Evolutionary conservation across 53 echinoderm and acorn worm genomes (phyloP), one percentile per base, ranked within the genome.

Genomic region (Henricia sp.): DNA sequence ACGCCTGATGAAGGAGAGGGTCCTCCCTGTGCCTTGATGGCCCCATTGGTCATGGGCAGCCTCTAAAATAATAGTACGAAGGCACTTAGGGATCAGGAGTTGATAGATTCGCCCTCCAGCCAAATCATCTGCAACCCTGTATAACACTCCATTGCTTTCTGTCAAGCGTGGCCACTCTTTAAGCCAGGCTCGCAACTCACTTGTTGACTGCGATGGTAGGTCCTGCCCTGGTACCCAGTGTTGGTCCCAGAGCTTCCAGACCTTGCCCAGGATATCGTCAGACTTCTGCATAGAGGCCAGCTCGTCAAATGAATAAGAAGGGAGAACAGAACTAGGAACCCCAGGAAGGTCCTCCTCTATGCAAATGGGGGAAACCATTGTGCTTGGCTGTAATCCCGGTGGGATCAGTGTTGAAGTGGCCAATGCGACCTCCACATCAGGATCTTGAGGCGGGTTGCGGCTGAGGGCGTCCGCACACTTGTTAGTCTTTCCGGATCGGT

Each of bases 11-110:
- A 89, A 52, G 17, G 53, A 41, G 32, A 44, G 35, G 3, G 89
- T 89, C 17, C 89, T 11, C 3, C 32, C 69, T 3, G 52, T 38
- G 0, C 89, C 89, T 40, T 88, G 84, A 50, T 89, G 89, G 4
- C 84, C 84, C 89, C 89, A 89, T 24, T 89, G 72, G 38, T 89
- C 74, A 72, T 89, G 89, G 28, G 73, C 57, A 11, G 74, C 57
- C 14, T 62, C 39, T 3, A 89, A 23, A 24, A 85, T 20, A 3
- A 46, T 52, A 14, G 25, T 13, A 1, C 50, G 34, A 3, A 89
- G 29, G 4, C 50, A 19, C 6, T 37, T 33, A 21, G 89, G 89
- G 30, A 84, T 56, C 35, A 89, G 39, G 29, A 85, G 52, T 52
- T 89, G 89, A 13, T 14, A 0, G 1, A 23, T 34, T 9, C 1